These are phyloP conservation scores for Laterallus jamaicensis DNA, from an alignment of 2,113 vertebrate species.

Conservation along the genomic window DNA sequence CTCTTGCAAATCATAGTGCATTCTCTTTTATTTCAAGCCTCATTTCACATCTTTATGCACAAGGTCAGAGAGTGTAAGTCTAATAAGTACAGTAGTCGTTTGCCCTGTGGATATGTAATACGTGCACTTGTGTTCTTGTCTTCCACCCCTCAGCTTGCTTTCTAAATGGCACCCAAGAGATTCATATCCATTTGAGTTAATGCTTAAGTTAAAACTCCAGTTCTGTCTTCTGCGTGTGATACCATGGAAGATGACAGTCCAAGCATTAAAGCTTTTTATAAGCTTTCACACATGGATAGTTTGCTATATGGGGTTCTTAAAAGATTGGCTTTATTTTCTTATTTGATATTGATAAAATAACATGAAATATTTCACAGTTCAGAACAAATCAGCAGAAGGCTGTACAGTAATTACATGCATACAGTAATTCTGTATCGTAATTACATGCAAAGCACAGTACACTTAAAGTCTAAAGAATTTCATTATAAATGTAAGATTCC, in stretches of 20 bases:
- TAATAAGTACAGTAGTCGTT: background rate
- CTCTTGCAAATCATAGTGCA: background rate
- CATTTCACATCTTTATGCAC: background rate
- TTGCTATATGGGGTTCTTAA: background rate
- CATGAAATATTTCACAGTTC: background rate
- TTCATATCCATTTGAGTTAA: constrained; percentile 46
- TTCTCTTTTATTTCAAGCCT: background rate
- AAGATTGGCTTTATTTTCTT: background rate
- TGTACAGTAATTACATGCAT: background rate
- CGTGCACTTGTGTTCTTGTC: background rate
- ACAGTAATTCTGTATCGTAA: background rate
- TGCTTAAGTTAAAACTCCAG: constrained; percentile 12
- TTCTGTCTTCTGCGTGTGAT: background rate
- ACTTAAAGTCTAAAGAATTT: background rate
- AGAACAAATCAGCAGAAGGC: background rate
- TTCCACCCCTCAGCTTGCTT: background rate
- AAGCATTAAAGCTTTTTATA: constrained; percentile 20
- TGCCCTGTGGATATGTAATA: background rate
- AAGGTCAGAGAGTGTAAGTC: background rate
- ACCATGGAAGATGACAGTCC: background rate
- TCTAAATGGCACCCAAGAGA: constrained; percentile 2
- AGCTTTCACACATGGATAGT: background rate
- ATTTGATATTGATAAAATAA: background rate
- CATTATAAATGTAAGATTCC: background rate
- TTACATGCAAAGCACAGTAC: background rate